Percentiles rank a stretch among this genome's conserved stretches.
phyloP scores from a whole-genome alignment of 2,797 vertebrate genomes.

The Rousettus madagascariensis region DNA sequence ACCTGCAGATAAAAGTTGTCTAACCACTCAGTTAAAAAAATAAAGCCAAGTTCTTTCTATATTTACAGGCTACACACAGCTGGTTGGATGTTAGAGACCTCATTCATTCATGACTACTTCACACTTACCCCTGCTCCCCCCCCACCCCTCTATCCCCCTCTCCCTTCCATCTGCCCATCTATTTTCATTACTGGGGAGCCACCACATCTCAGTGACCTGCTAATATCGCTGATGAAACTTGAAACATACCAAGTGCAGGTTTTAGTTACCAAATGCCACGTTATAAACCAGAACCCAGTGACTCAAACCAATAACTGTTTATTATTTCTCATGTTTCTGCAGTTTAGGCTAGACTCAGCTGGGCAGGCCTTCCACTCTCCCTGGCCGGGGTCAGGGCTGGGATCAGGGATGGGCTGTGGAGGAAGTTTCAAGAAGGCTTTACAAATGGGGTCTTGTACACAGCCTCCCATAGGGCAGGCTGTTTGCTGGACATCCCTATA shows the following conservation, averaged over 20 bases:
- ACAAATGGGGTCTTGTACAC: accelerated
- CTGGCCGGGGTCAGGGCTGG: background rate
- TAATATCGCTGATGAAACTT: background rate
- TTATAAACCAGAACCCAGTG: background rate
- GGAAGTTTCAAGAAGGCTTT: background rate
- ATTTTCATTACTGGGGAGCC: background rate
- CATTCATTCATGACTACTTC: background rate
- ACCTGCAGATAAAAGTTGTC: background rate
- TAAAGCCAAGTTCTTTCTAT: background rate
- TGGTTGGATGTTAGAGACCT: background rate
- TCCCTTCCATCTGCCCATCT: background rate
- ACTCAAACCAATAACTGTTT: background rate
- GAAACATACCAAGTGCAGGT: background rate
- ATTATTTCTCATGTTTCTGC: background rate
- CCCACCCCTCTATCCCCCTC: background rate
- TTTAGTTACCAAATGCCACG: background rate
- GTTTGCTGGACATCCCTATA: background rate
- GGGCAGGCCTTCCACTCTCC: background rate
- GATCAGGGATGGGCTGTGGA: background rate
- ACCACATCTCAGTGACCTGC: background rate
- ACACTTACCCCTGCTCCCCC: background rate
- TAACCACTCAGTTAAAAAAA: background rate
- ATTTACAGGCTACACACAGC: background rate
- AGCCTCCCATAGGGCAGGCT: background rate
- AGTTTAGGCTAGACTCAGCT: background rate